These are phyloP conservation scores for Drosophila paracracens DNA, from an alignment of 2,888 invertebrate species.

Conservation along the genomic window DNA sequence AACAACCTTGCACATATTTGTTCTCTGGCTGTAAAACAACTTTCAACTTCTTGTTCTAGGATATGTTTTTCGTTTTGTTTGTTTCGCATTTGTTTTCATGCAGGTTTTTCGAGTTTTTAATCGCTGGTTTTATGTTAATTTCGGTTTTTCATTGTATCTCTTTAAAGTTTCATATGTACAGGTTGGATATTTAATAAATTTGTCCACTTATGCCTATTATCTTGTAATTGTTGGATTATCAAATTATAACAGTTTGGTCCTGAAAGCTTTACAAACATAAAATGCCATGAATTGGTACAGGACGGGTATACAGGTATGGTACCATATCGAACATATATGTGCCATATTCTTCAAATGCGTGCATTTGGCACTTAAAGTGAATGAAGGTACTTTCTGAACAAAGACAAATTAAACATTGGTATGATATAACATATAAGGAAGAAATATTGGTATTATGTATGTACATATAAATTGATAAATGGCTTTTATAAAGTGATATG, in stretches of 20 bases:
- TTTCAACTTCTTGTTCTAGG: slow-evolving; percentile 51
- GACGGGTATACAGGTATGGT: background rate
- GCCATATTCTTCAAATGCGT: slow-evolving; percentile 5
- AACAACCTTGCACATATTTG: slow-evolving; percentile 33
- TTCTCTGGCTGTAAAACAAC: slow-evolving; percentile 45
- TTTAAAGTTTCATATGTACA: slow-evolving; percentile 36
- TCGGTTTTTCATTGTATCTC: slow-evolving; percentile 6
- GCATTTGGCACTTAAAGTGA: slow-evolving; percentile 52
- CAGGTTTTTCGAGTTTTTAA: slow-evolving; percentile 24
- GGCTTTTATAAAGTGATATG: slow-evolving; percentile 14
- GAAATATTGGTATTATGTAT: slow-evolving; percentile 26
- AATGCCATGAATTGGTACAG: background rate
- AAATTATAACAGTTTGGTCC: slow-evolving; percentile 53
- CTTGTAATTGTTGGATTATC: background rate
- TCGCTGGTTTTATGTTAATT: slow-evolving; percentile 14
- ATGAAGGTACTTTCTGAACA: slow-evolving; percentile 7
- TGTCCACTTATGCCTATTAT: slow-evolving; percentile 34
- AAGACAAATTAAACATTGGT: background rate
- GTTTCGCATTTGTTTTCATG: slow-evolving; percentile 13
- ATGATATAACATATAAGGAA: slow-evolving; percentile 10
- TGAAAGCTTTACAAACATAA: slow-evolving; percentile 30
- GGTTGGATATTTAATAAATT: slow-evolving; percentile 16
- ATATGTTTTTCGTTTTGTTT: slow-evolving; percentile 58
- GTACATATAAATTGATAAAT: slow-evolving; percentile 37
- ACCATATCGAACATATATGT: background rate